Base-by-base conservation (phyloP, 2,113 vertebrate genomes). In the Argyrosomus japonicus region DNA sequence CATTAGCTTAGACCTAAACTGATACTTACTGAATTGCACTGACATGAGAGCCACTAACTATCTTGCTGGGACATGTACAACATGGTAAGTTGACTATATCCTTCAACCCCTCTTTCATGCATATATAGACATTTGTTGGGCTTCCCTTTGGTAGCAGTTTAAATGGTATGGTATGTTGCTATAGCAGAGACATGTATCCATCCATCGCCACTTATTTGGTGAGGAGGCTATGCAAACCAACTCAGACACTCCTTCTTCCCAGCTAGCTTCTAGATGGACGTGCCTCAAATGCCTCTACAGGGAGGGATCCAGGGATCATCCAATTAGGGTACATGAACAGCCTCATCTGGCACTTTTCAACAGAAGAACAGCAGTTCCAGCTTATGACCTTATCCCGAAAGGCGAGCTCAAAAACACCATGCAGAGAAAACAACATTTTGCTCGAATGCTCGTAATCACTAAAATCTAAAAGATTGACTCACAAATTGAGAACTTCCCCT, bases 1-100 rank as follows among this genome's bases (percentile, higher is more conserved):
- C 70, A 78, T 86, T 74, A 87, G 61, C 51, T 56, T 54, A 60
- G 48, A 61, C 29, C 51, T 62, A 45, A 48, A 68, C 36, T 72
- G 45, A 74, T 77, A 77, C 60, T 75, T 75, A 86, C 29, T 54
- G 51, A 82, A 80, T 57, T 77, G 68, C 9, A 64, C 65, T 54
- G 77, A 68, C 54, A 29, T 14, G 6, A 78, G 47, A 69, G 47
- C 69, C 36, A 72, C 61, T 75, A 19, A 54, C 21, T 79, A 27
- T 69, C 72, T 71, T 50, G 9, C 50, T 85, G 75, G 72, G 75
- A 48, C 10, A 27, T 25, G 36, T 75, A 63, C 78, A 73, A 76
- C 75, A 43, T 40, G 62, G 68, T 12, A 65, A 62, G 51, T 9
- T 48, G 14, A 57, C 63, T 63, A 75, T 74, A 75, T 57, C 79